Percentiles rank a stretch among this genome's conserved stretches.
phyloP scores from a whole-genome alignment of 2,888 invertebrate species.

The Campaea margaritaria region DNA sequence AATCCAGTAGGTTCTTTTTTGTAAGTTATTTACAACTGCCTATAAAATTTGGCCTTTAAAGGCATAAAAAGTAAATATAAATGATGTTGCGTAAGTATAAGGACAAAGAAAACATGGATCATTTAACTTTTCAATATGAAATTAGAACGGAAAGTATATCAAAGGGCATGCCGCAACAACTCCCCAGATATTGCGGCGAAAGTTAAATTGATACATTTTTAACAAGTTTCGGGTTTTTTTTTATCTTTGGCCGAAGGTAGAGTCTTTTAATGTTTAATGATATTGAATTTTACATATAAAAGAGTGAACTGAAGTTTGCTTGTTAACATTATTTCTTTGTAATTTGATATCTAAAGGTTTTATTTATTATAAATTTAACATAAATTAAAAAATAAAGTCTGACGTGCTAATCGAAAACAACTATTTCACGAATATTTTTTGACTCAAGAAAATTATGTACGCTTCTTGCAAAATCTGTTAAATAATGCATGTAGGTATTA shows the following conservation, averaged over 20 bases:
- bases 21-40: not conserved
- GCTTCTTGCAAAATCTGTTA: too few relatives aligned
- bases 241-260: constrained; percentile 35
- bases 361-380: too few relatives aligned
- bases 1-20: not conserved
- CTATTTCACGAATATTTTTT: too few relatives aligned
- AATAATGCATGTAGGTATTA: not conserved
- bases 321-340: too few relatives aligned
- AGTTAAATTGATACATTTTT: constrained; percentile 75
- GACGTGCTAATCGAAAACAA: too few relatives aligned
- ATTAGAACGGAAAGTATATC: constrained; percentile 57
- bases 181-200: constrained; percentile 51
- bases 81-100: not conserved
- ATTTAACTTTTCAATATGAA: constrained; percentile 59
- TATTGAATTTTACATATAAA: not conserved
- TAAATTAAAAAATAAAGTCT: too few relatives aligned
- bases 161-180: constrained; percentile 56
- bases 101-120: constrained; percentile 40
- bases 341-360: too few relatives aligned
- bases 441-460: not conserved
- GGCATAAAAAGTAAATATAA: not conserved
- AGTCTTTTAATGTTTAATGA: constrained; percentile 4
- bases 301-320: too few relatives aligned
- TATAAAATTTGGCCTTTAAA: too few relatives aligned
- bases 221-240: constrained; percentile 57